These are phyloP conservation scores for Fregetta grallaria DNA, from an alignment of 2,113 vertebrate genomes.

Conservation along the genomic window DNA sequence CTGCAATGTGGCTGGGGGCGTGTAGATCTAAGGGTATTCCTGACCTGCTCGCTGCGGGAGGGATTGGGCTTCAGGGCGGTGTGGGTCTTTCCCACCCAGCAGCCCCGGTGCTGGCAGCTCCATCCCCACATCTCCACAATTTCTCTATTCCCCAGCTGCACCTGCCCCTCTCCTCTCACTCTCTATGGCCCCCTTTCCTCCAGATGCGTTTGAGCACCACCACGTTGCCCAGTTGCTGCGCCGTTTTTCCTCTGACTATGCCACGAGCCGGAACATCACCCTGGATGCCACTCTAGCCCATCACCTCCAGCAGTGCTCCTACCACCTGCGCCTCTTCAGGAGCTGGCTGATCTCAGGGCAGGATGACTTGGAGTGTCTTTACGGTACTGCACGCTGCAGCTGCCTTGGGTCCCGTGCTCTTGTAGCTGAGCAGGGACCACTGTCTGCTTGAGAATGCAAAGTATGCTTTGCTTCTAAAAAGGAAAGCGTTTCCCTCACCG, in stretches of 20 bases:
- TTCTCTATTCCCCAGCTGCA: slow-evolving; percentile 6
- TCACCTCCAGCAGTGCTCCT: slow-evolving; percentile 97
- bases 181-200: slow-evolving; percentile 76
- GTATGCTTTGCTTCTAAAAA: slow-evolving; percentile 55
- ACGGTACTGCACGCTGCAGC: slow-evolving; percentile 86
- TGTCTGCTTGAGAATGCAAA: slow-evolving; percentile 65
- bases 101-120: slow-evolving; percentile 16
- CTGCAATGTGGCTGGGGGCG: not conserved
- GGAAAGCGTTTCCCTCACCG: not conserved
- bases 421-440: slow-evolving; percentile 66
- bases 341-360: slow-evolving; percentile 98
- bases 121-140: not conserved
- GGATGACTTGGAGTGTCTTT: slow-evolving; percentile 93
- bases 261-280: slow-evolving; percentile 81
- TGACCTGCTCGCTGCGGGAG: not conserved
- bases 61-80: not conserved
- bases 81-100: not conserved
- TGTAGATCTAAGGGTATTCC: not conserved
- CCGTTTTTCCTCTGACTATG: slow-evolving; percentile 89
- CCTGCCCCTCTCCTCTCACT: slow-evolving; percentile 54
- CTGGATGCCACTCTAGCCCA: slow-evolving; percentile 92
- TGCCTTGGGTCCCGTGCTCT: slow-evolving; percentile 65
- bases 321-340: slow-evolving; percentile 98
- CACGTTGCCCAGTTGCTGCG: slow-evolving; percentile 93
- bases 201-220: slow-evolving; percentile 91